Percentiles rank a stretch among this genome's conserved stretches.
phyloP scores from a whole-genome alignment of 1,140 invertebrate species.

The Drosophila melanica region DNA sequence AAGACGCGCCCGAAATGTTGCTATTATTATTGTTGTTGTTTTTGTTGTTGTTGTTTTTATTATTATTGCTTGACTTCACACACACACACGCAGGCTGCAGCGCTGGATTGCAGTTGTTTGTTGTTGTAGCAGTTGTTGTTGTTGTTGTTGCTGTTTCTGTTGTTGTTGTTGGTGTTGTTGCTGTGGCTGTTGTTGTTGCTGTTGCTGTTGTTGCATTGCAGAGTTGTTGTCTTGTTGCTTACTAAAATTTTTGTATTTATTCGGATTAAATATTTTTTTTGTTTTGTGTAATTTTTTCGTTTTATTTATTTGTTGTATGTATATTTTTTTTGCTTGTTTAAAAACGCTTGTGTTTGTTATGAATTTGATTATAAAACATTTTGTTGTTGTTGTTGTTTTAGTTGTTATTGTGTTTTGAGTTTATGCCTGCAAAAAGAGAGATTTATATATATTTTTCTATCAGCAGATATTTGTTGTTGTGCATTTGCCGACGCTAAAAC shows the following conservation, averaged over 20 bases:
- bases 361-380: slow-evolving; percentile 54
- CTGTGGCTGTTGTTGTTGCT: slow-evolving; percentile 20
- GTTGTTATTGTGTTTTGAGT: slow-evolving; percentile 67
- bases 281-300: slow-evolving; percentile 22
- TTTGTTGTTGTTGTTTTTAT: slow-evolving; percentile 34
- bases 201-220: slow-evolving; percentile 68
- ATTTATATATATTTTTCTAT: slow-evolving; percentile 2
- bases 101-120: slow-evolving; percentile 39
- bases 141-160: slow-evolving; percentile 29
- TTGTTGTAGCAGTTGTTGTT: slow-evolving; percentile 27
- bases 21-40: slow-evolving; percentile 36
- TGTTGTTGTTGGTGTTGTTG: slow-evolving; percentile 37
- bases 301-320: slow-evolving; percentile 24
- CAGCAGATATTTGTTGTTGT: slow-evolving; percentile 15
- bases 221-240: slow-evolving; percentile 33
- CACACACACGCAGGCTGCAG: slow-evolving; percentile 61
- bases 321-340: slow-evolving; percentile 46
- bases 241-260: slow-evolving; percentile 33
- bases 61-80: slow-evolving; percentile 58
- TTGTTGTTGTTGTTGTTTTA: slow-evolving; percentile 39
- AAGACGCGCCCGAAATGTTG: slow-evolving; percentile 36
- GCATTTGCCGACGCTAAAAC: slow-evolving; percentile 45
- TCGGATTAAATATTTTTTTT: not conserved
- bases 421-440: slow-evolving; percentile 58
- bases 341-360: slow-evolving; percentile 68